Conservation (phyloP, 2,888 invertebrate genomes). For the Rapana venosa region DNA sequence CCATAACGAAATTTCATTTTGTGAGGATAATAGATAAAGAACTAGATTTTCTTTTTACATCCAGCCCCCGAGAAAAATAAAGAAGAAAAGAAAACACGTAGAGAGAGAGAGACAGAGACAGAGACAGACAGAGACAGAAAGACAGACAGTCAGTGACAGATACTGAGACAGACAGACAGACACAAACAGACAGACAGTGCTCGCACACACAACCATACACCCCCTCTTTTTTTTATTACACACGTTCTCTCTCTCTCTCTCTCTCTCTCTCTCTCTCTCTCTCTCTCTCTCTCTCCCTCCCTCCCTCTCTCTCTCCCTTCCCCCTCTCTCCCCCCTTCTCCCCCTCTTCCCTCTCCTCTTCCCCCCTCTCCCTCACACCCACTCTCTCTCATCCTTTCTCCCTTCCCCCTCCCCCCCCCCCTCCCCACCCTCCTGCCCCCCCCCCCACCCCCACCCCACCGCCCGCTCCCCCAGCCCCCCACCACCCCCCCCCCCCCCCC, state of each 20-base stretch:
- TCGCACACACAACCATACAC: too few relatives aligned
- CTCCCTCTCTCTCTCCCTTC: background rate
- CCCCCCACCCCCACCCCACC: background rate
- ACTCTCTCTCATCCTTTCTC: background rate
- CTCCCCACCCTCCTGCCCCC: background rate
- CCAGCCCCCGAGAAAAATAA: too few relatives aligned
- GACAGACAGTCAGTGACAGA: slow-evolving; percentile 2
- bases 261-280: background rate
- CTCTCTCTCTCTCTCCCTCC: background rate
- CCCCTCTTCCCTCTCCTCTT: too few relatives aligned
- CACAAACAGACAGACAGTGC: background rate
- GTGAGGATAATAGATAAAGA: too few relatives aligned
- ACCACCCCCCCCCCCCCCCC: background rate
- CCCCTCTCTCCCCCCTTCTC: background rate
- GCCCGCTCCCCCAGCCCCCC: background rate
- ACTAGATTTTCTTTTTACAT: too few relatives aligned
- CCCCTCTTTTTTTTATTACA: too few relatives aligned
- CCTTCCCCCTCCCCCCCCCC: background rate
- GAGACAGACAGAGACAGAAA: too few relatives aligned
- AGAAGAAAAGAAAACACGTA: too few relatives aligned
- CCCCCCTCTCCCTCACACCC: too few relatives aligned
- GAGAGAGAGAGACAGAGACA: too few relatives aligned
- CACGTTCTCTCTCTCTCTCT: too few relatives aligned
- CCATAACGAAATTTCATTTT: too few relatives aligned
- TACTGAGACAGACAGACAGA: background rate